A percentile compares a stretch with the other conserved stretches of the same genome.
phyloP scores from a whole-genome alignment of 1,140 invertebrate genomes.

The Lasaia peninsularis region DNA sequence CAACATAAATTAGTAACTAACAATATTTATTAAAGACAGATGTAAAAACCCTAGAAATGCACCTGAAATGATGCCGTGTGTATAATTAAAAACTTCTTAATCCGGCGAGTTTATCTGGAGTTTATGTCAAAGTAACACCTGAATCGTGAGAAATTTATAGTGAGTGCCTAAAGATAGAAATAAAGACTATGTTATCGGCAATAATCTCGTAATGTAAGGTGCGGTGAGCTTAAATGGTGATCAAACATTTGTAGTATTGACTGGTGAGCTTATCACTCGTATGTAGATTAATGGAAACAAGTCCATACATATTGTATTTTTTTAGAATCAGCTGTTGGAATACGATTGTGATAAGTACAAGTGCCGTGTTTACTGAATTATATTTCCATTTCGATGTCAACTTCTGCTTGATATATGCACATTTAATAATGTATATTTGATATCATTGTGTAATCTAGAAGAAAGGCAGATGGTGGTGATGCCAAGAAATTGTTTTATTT shows the following conservation, averaged over 20 bases:
- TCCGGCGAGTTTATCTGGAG: constrained; percentile 25
- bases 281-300: constrained; percentile 1
- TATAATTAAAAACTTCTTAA: constrained; percentile 19
- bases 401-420: too few relatives aligned
- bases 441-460: too few relatives aligned
- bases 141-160: constrained; percentile 21
- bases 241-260: constrained; percentile 27
- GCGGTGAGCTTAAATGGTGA: constrained; percentile 22
- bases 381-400: too few relatives aligned
- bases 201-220: constrained; percentile 31
- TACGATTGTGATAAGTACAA: not conserved
- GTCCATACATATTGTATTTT: not conserved
- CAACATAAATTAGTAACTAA: too few relatives aligned
- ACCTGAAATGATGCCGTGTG: constrained; percentile 4
- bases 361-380: too few relatives aligned
- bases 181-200: constrained; percentile 28
- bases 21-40: too few relatives aligned
- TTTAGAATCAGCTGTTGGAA: not conserved
- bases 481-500: too few relatives aligned
- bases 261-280: not conserved
- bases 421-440: too few relatives aligned
- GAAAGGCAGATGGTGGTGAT: too few relatives aligned
- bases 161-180: constrained; percentile 25
- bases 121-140: constrained; percentile 30
- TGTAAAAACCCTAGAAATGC: not conserved